A percentile compares a stretch with the other conserved stretches of the same genome.
Conservation (phyloP, 2,888 invertebrate genomes). For the Luperina testacea region DNA sequence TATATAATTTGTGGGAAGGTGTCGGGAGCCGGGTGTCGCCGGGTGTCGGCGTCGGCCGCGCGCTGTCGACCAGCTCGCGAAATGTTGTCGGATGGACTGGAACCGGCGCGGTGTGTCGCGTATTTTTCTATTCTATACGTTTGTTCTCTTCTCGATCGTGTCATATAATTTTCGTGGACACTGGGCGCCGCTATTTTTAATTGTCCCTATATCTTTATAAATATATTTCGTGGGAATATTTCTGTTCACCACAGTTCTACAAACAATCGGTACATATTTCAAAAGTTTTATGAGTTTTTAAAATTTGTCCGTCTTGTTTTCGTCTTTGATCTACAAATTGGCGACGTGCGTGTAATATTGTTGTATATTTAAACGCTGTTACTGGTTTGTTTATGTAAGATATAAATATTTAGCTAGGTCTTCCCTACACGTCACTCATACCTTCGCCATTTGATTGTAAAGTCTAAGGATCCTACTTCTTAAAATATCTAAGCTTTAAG, state of each 20-base stretch:
- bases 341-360: constrained; percentile 7
- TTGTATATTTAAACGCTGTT: constrained; percentile 1
- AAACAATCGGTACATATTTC: constrained; percentile 42
- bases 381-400: background rate
- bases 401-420: background rate
- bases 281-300: constrained; percentile 44
- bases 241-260: constrained; percentile 1
- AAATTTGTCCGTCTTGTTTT: constrained; percentile 39
- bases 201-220: constrained; percentile 73
- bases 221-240: constrained; percentile 43
- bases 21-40: constrained; percentile 22
- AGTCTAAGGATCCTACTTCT: background rate
- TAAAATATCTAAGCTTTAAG: too few relatives aligned
- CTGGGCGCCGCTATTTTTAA: constrained; percentile 82
- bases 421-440: background rate
- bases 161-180: constrained; percentile 81
- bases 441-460: too few relatives aligned
- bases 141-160: constrained; percentile 81
- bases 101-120: constrained; percentile 77
- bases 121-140: constrained; percentile 83
- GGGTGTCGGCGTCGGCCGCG: constrained; percentile 62
- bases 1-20: constrained; percentile 36
- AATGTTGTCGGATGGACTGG: constrained; percentile 86
- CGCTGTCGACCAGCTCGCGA: constrained; percentile 85
- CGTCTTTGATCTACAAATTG: constrained; percentile 51